Conservation (phyloP, 2,888 invertebrate species). For the Eumacrocentrus americanus region DNA sequence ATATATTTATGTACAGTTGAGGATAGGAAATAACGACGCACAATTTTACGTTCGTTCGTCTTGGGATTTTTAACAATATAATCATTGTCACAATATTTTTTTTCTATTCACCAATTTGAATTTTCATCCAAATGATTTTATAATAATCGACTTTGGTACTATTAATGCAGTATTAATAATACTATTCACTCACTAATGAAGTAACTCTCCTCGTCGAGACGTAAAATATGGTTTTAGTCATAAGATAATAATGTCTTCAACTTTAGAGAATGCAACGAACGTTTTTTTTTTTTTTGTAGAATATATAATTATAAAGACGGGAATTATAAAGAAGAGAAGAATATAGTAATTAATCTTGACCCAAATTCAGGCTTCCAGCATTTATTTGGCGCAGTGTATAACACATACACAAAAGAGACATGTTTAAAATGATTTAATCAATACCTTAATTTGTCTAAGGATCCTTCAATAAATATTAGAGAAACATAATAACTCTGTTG, state of each 20-base stretch:
- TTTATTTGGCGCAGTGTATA: slow-evolving; percentile 19
- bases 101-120: background rate
- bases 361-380: background rate
- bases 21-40: background rate
- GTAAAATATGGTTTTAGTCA: no score
- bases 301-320: background rate
- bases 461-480: slow-evolving; percentile 17
- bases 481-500: background rate
- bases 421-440: background rate
- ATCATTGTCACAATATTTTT: background rate
- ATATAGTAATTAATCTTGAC: background rate
- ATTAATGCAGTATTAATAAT: slow-evolving; percentile 29
- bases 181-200: slow-evolving; percentile 10
- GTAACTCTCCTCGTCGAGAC: no score
- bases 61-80: background rate
- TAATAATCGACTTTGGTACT: slow-evolving; percentile 12
- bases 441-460: background rate
- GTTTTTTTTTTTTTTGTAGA: no score
- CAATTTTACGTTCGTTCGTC: background rate
- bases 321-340: background rate
- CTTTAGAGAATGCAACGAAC: no score
- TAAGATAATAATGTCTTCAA: no score
- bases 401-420: slow-evolving; percentile 5
- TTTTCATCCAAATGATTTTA: background rate
- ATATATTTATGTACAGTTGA: slow-evolving; percentile 37